Evolutionary conservation across 1,140 invertebrate genomes (phyloP), one percentile per base, ranked within the genome.

Genomic region (Sipha flava): DNA sequence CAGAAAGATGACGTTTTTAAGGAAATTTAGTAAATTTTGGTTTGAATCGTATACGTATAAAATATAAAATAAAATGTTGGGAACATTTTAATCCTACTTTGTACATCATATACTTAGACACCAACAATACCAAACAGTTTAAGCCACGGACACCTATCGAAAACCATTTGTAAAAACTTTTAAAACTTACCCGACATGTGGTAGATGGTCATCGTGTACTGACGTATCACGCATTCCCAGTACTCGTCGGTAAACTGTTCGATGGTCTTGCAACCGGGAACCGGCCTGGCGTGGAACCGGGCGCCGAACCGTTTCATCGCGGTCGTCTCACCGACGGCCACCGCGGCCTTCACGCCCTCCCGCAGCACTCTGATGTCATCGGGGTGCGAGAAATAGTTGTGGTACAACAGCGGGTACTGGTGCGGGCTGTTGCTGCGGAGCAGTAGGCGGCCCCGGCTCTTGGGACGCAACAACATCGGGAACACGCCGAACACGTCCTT

Each of bases 141-240:
- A n/a, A n/a, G n/a, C n/a, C n/a, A n/a, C n/a, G n/a, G n/a, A n/a
- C n/a, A n/a, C n/a, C n/a, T n/a, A n/a, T n/a, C n/a, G n/a, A n/a
- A n/a, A n/a, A n/a, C n/a, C 7, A 7, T 21, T 18, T 9, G 2
- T 0, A 21, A 4, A 18, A 34, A 18, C 3, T 2, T 52, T 45
- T 0, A 4, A n/a, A 18, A 43, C 70, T 45, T 31, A 77, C 93
- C 91, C 0, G 91, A 93, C 86, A 94, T 90, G 81, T 95, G 94
- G 83, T 95, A 95, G 66, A 95, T 94, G 0, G 94, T 94, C 88
- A 93, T 90, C 0, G 93, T 94, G 82, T 94, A 94, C 81, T 95
- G 93, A 26, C 82, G 81, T 47, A 83, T 80, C 37, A 81, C 82
- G 47, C 83, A 83, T 10, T 83, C 83, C 83, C 83, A 83, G 40